Evolutionary conservation across 2,113 vertebrate genomes (phyloP), one percentile per base, ranked within the genome.

Genomic region (Xerus inauris): DNA sequence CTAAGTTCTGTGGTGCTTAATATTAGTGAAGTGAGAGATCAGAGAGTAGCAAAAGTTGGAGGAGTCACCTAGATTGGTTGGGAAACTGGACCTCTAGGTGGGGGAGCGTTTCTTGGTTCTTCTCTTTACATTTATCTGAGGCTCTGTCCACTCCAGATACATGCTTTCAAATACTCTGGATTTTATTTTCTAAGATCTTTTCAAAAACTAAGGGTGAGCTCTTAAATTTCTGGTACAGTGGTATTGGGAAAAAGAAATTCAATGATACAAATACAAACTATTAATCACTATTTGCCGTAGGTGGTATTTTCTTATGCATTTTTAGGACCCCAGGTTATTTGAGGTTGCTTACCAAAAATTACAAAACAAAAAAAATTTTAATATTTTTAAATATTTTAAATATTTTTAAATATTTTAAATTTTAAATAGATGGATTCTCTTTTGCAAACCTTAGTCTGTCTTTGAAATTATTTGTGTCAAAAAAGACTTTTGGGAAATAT

Each of bases 261-360:
- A 9, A 42, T 49, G 69, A 71, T 75, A n/a, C 2, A 19, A 47
- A 24, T 71, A 64, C 65, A 94, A 83, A 73, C 24, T n/a, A 51
- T 75, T 42, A 65, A 51, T 82, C 71, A 62, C 51, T 69, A 0
- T 91, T 69, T 87, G 75, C n/a, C 64, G 8, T 75, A 57, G 38
- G 51, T 73, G 30, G 13, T 83, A 59, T 59, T 76, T 81, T 47
- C n/a, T 51, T 47, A 35, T 6, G 10, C 17, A 12, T 85, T 91
- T 94, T 84, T 59, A 85, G 89, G 89, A 89, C 26, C 38, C 22
- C 19, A 92, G n/a, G 54, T 73, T 90, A 73, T 87, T 8, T 42
- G 13, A 87, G 51, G 3, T 72, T 88, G 7, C 42, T 81, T 72
- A 62, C 11, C 14, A 32, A 40, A 65, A 90, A 73, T 40, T 73